phyloP scores from a whole-genome alignment of 2,797 vertebrate species.

The Protosalanx chinensis region DNA sequence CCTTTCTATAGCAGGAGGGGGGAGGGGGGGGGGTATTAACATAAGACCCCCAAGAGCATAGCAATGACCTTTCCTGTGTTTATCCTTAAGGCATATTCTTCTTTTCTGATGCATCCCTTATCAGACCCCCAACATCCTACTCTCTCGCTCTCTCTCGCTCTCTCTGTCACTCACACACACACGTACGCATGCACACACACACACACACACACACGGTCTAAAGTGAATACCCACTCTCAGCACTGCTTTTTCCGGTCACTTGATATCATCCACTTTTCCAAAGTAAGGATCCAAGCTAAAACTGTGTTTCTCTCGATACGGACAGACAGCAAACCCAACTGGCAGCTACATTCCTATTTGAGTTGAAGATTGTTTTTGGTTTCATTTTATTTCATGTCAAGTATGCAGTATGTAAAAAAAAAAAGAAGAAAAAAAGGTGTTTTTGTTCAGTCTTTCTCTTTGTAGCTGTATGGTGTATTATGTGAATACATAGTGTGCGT shows the following conservation, averaged over 20 bases:
- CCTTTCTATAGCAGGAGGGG: constrained; percentile 48
- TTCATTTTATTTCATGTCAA: constrained; percentile 82
- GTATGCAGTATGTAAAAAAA: constrained; percentile 84
- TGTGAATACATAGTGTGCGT: constrained; percentile 88
- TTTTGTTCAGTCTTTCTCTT: constrained; percentile 80
- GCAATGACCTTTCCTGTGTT: constrained; percentile 48
- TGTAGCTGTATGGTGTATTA: constrained; percentile 86
- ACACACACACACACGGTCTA: constrained; percentile 52
- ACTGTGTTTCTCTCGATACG: constrained; percentile 54
- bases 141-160: neutral
- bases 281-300: constrained; percentile 48
- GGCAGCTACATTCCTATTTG: constrained; percentile 84
- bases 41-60: constrained; percentile 52
- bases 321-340: constrained; percentile 64
- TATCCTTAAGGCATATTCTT: constrained; percentile 60
- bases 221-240: constrained; percentile 53
- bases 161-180: neutral
- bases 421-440: constrained; percentile 63
- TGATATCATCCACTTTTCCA: constrained; percentile 52
- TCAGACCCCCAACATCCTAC: constrained; percentile 50
- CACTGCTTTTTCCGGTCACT: constrained; percentile 47
- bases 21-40: constrained; percentile 41
- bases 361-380: constrained; percentile 77
- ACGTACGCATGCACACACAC: constrained; percentile 39
- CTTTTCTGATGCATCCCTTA: constrained; percentile 43